Evolutionary conservation across 2,113 vertebrate species (phyloP).

Genomic region (Hiodon alosoides): DNA sequence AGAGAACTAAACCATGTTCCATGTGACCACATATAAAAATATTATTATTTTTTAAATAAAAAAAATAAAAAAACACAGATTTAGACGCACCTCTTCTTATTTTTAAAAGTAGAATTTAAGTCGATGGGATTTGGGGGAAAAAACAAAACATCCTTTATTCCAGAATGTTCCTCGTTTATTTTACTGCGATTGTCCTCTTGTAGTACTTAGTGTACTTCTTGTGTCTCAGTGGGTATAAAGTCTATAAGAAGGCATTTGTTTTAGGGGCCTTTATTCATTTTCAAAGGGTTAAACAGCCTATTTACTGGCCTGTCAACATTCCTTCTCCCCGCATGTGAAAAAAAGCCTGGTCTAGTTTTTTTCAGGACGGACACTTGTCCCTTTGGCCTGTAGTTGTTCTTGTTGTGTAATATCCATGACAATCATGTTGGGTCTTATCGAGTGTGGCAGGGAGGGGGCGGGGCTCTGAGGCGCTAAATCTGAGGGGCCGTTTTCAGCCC

Average conservation of each 20-base stretch:
- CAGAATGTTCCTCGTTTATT: conserved; percentile 52
- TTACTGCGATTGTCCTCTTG: conserved; percentile 51
- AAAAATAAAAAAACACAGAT: no score
- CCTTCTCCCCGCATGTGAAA: conserved; percentile 66
- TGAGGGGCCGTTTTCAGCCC: conserved; percentile 95
- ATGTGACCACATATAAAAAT: no score
- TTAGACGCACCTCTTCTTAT: neutral
- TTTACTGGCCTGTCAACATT: conserved; percentile 94
- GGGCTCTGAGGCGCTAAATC: conserved; percentile 85
- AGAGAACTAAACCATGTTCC: no score
- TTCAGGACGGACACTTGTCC: conserved; percentile 61
- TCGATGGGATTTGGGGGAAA: neutral
- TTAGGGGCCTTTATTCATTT: conserved; percentile 83
- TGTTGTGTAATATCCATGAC: conserved; percentile 84
- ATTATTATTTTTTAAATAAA: no score
- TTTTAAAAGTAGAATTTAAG: no score
- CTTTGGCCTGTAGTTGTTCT: conserved; percentile 69
- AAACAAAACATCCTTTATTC: conserved; percentile 36
- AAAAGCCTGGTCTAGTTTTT: conserved; percentile 65
- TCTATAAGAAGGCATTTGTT: conserved; percentile 93
- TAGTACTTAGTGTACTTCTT: conserved; percentile 68
- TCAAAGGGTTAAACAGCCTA: conserved; percentile 99
- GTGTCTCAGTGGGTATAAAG: conserved; percentile 74
- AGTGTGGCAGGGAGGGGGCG: conserved; percentile 51
- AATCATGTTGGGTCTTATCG: conserved; percentile 90